These are phyloP conservation scores for Meloe dianella DNA, from an alignment of 2,888 invertebrate genomes.

Conservation along the genomic window DNA sequence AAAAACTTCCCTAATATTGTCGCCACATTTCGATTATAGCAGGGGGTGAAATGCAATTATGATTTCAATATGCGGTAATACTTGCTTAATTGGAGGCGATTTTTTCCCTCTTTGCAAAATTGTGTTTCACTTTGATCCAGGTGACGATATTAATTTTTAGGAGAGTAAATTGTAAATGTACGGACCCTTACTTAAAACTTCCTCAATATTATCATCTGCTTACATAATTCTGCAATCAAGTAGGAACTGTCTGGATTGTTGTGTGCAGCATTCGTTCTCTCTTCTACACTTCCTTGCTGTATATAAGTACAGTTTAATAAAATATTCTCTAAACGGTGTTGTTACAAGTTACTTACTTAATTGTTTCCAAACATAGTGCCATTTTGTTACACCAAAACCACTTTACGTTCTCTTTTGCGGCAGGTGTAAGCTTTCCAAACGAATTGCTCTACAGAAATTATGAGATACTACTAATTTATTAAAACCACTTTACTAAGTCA, in stretches of 20 bases:
- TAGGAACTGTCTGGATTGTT: slow-evolving; percentile 14
- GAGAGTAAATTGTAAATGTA: background rate
- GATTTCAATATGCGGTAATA: background rate
- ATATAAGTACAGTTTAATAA: slow-evolving; percentile 27
- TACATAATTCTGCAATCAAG: slow-evolving; percentile 31
- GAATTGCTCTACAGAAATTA: slow-evolving; percentile 27
- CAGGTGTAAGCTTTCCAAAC: slow-evolving; percentile 30
- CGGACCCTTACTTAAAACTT: slow-evolving; percentile 14
- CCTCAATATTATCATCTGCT: slow-evolving; percentile 25
- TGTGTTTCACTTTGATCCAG: background rate
- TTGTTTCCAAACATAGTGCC: slow-evolving; percentile 33
- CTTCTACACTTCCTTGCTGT: background rate
- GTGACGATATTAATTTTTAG: background rate
- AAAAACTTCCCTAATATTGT: background rate
- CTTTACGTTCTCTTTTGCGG: slow-evolving; percentile 25
- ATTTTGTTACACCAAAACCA: slow-evolving; percentile 33
- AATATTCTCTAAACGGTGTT: slow-evolving; percentile 28
- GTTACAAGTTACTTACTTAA: slow-evolving; percentile 31
- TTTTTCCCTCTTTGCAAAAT: background rate
- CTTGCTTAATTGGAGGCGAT: background rate
- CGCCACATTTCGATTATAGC: background rate
- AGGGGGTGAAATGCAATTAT: background rate
- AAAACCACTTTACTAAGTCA: slow-evolving; percentile 18
- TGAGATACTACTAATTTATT: slow-evolving; percentile 32
- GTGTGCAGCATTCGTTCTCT: no score